Conservation (phyloP, 2,113 vertebrate species). For the Psittacula cyanocephala region DNA sequence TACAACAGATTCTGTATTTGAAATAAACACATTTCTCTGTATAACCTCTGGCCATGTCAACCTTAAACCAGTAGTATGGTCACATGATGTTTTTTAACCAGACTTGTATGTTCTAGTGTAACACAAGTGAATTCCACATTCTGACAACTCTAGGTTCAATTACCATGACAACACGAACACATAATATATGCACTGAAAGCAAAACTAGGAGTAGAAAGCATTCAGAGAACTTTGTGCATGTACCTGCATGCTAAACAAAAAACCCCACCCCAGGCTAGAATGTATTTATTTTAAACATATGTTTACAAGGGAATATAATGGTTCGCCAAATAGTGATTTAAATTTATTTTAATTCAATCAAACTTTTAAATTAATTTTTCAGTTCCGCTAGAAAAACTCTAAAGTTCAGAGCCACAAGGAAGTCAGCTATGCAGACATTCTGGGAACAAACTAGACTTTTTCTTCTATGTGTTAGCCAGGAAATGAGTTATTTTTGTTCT, state of each 20-base stretch:
- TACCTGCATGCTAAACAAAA: neutral
- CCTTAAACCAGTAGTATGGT: neutral
- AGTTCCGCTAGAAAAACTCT: neutral
- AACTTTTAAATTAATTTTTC: neutral
- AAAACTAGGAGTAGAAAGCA: slow-evolving; percentile 10
- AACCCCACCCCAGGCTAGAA: neutral
- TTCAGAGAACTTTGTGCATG: neutral
- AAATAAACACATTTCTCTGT: neutral
- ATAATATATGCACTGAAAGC: slow-evolving; percentile 43
- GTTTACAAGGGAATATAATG: neutral
- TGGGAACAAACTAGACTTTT: neutral
- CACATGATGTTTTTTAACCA: neutral
- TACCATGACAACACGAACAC: slow-evolving; percentile 73
- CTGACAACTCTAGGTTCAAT: slow-evolving; percentile 63
- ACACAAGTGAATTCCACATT: slow-evolving; percentile 57
- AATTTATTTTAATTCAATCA: neutral
- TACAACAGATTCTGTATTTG: neutral
- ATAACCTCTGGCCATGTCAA: neutral
- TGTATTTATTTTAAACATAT: neutral
- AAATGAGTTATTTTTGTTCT: neutral
- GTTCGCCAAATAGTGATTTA: neutral
- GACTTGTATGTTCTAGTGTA: slow-evolving; percentile 32
- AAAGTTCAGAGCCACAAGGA: neutral
- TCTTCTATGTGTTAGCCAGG: neutral
- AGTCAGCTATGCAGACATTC: neutral